These are phyloP conservation scores for Sarcoramphus papa DNA, from an alignment of 2,797 vertebrate genomes.

Conservation along the genomic window DNA sequence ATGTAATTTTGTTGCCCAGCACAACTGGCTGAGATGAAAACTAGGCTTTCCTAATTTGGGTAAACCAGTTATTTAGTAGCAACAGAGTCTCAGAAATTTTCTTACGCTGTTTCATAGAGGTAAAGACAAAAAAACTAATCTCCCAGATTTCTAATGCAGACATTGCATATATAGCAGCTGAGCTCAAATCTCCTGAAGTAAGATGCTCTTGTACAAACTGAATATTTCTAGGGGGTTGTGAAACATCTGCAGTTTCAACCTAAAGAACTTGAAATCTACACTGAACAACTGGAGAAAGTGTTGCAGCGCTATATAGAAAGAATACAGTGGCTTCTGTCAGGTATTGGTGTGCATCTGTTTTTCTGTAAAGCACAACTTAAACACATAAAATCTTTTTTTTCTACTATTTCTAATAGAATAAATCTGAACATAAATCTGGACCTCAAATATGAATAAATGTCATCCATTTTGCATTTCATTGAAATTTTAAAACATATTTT, in stretches of 20 bases:
- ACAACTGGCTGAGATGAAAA: not conserved
- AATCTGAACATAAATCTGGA: not conserved
- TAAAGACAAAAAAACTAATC: not conserved
- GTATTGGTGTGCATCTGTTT: slow-evolving; percentile 34
- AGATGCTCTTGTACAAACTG: not conserved
- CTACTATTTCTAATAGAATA: not conserved
- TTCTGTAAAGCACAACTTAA: not conserved
- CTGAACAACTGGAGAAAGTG: slow-evolving; percentile 58
- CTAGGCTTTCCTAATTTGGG: not conserved
- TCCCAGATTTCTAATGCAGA: not conserved
- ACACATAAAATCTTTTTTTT: not conserved
- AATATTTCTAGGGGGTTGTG: slow-evolving; percentile 70
- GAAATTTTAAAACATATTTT: not conserved
- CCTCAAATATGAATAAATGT: not conserved
- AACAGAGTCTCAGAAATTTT: not conserved
- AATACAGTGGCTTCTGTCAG: slow-evolving; percentile 82
- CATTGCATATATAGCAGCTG: not conserved
- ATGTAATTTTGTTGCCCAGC: not conserved
- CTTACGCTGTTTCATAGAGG: not conserved
- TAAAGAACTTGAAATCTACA: slow-evolving; percentile 74
- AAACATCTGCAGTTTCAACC: slow-evolving; percentile 75
- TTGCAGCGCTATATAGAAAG: slow-evolving; percentile 68
- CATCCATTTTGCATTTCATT: not conserved
- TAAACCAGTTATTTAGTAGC: not conserved
- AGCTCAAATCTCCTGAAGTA: not conserved